phyloP scores from a whole-genome alignment of 2,797 vertebrate genomes.

The Protonibea diacanthus region DNA sequence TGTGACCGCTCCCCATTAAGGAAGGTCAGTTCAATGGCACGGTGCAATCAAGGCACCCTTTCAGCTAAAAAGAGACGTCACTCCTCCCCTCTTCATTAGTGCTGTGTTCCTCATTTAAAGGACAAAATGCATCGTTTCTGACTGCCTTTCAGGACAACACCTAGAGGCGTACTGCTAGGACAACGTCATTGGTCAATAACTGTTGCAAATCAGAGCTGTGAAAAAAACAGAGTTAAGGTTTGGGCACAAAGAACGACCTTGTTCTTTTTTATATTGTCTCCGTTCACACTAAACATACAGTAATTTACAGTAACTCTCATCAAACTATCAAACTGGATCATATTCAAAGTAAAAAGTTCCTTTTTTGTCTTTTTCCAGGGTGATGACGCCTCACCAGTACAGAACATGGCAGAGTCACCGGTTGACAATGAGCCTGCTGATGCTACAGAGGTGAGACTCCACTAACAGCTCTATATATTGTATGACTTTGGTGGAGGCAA shows the following conservation, averaged over 20 bases:
- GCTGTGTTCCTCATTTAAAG: constrained; percentile 5
- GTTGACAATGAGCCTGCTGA: constrained; percentile 66
- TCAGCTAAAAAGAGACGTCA: constrained; percentile 11
- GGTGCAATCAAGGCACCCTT: constrained; percentile 53
- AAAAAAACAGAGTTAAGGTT: not conserved
- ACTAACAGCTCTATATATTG: not conserved
- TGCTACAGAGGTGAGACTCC: constrained; percentile 69
- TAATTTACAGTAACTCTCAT: not conserved
- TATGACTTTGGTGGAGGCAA: not conserved
- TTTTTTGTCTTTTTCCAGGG: constrained; percentile 42
- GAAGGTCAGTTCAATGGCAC: constrained; percentile 73
- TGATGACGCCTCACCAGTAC: constrained; percentile 59
- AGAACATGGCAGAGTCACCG: constrained; percentile 70
- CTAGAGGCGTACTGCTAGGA: not conserved
- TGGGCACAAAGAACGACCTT: not conserved
- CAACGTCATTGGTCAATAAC: not conserved
- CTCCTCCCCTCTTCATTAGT: constrained; percentile 41
- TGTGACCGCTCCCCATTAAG: constrained; percentile 52
- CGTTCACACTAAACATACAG: not conserved
- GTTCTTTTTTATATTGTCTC: too few species aligned
- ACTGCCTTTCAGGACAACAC: not conserved
- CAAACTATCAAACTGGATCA: not conserved
- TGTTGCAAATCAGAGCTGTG: not conserved
- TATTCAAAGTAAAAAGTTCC: not conserved
- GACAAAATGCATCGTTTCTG: not conserved